phyloP scores from a whole-genome alignment of 92 coral and sea anemone genomes.

The Parazoanthus darwini region DNA sequence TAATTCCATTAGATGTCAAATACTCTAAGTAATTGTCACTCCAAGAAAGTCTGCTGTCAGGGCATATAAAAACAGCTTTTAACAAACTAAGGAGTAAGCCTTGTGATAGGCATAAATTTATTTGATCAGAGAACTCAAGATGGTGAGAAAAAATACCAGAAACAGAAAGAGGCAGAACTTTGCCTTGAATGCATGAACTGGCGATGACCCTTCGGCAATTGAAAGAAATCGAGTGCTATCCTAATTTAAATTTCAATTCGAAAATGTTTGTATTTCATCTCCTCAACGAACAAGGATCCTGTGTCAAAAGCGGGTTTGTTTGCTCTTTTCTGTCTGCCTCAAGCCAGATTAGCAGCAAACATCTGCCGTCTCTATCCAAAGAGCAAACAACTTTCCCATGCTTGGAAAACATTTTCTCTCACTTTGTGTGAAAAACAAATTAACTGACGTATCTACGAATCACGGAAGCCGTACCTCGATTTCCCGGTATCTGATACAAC shows the following conservation, averaged over 20 bases:
- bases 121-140: neutral
- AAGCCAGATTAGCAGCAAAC: constrained; percentile 22
- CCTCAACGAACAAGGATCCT: constrained; percentile 40
- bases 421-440: constrained; percentile 10
- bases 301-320: constrained; percentile 29
- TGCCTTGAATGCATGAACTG: neutral
- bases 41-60: constrained; percentile 25
- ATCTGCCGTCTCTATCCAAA: constrained; percentile 41
- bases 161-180: neutral
- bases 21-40: constrained; percentile 26
- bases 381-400: constrained; percentile 40
- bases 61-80: neutral
- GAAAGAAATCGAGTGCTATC: constrained; percentile 39
- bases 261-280: constrained; percentile 37
- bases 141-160: neutral
- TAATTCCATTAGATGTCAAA: constrained; percentile 42
- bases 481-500: constrained; percentile 14
- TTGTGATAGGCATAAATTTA: neutral
- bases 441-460: constrained; percentile 24
- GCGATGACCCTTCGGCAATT: constrained; percentile 22
- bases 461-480: constrained; percentile 14
- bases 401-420: constrained; percentile 31
- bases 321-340: constrained; percentile 33
- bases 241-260: constrained; percentile 45
- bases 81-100: neutral